Conservation (phyloP, 2,888 invertebrate species). For the Limnephilus lunatus region DNA sequence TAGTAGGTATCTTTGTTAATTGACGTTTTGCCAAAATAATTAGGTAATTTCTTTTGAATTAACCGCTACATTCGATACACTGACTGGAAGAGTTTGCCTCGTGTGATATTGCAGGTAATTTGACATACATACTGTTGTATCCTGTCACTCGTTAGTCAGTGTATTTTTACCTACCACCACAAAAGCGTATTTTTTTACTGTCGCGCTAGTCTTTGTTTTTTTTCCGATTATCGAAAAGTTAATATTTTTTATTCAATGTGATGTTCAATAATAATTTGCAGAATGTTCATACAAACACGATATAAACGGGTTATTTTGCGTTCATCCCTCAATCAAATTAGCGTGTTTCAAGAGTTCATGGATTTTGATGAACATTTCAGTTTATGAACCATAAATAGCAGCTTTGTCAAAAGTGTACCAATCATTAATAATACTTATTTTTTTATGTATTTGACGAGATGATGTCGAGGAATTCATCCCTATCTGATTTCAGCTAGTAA, state of each 20-base stretch:
- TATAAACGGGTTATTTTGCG: no score
- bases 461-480: no score
- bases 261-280: no score
- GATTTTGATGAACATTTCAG: background rate
- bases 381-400: background rate
- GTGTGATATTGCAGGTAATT: background rate
- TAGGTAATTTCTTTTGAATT: background rate
- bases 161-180: background rate
- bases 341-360: background rate
- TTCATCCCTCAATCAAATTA: background rate
- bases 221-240: no score
- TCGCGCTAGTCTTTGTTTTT: no score
- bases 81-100: no score
- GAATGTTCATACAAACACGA: no score
- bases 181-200: no score
- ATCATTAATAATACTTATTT: background rate
- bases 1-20: background rate
- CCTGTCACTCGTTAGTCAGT: background rate
- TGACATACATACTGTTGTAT: background rate
- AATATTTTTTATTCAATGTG: no score
- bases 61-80: background rate
- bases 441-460: no score
- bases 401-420: background rate
- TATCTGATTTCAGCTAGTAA: no score
- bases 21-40: background rate